These are phyloP conservation scores for Anarhynchus alexandrinus DNA, from an alignment of 2,113 vertebrate species.

Conservation along the genomic window DNA sequence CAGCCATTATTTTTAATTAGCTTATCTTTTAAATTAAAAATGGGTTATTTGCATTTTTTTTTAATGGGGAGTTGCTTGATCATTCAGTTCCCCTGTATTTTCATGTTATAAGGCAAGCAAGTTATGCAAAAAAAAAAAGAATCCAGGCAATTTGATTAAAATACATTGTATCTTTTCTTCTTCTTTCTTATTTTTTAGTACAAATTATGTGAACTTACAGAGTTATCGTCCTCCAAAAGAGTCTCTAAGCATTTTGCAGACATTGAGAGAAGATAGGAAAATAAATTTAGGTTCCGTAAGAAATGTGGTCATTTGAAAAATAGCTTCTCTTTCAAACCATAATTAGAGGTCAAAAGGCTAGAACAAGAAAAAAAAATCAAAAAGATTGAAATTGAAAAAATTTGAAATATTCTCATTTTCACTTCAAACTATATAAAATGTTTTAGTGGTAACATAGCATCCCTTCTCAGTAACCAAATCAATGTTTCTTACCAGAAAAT, in stretches of 20 bases:
- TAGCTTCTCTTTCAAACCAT: not conserved
- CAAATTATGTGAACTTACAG: not conserved
- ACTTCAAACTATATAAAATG: not conserved
- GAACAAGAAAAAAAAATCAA: not conserved
- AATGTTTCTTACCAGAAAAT: not conserved
- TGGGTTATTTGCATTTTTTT: constrained; percentile 60
- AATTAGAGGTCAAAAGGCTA: not conserved
- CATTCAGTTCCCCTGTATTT: constrained; percentile 30
- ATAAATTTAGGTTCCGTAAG: not conserved
- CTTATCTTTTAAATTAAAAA: constrained; percentile 68
- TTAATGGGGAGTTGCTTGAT: constrained; percentile 39
- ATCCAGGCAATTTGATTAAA: constrained; percentile 39
- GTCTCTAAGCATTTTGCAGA: not conserved
- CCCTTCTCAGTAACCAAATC: not conserved
- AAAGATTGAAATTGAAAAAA: not conserved
- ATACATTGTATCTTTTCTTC: not conserved
- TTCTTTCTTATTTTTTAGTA: not conserved
- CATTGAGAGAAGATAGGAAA: not conserved
- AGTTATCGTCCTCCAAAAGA: not conserved
- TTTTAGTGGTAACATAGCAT: not conserved
- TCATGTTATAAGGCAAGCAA: not conserved
- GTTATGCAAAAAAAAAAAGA: constrained; percentile 3
- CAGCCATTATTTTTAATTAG: constrained; percentile 68
- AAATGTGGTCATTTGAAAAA: not conserved
- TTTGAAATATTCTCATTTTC: not conserved